These are phyloP conservation scores for Venustaconcha ellipsiformis DNA, from an alignment of 1,140 invertebrate species.

Conservation along the genomic window DNA sequence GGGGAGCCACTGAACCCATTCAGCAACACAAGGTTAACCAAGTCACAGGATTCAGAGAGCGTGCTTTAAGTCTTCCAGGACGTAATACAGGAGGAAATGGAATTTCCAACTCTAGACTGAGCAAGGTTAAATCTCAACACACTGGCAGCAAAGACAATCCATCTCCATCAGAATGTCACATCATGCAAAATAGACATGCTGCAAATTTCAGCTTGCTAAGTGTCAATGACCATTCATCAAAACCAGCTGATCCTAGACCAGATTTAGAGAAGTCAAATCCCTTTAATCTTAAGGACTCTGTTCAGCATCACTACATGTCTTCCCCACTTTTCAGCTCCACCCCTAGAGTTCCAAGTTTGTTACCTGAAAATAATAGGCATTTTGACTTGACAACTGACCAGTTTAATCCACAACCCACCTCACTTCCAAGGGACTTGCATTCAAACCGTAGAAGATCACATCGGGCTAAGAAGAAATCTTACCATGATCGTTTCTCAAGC, in stretches of 20 bases:
- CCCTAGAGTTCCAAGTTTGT: conserved; percentile 27
- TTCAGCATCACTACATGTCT: conserved; percentile 15
- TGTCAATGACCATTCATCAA: too few relatives aligned
- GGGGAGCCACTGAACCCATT: neutral
- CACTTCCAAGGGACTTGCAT: conserved; percentile 8
- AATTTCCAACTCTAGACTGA: neutral
- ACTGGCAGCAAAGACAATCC: too few relatives aligned
- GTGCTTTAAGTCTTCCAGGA: neutral
- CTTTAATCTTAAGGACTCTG: neutral
- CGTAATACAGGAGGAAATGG: neutral
- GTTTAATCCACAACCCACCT: conserved; percentile 14
- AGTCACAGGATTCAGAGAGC: neutral
- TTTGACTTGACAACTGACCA: conserved; percentile 8
- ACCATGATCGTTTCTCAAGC: conserved; percentile 29
- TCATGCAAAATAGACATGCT: too few relatives aligned
- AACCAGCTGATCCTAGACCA: too few relatives aligned
- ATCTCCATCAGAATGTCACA: too few relatives aligned
- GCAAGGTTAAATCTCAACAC: neutral
- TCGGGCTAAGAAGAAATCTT: conserved; percentile 36
- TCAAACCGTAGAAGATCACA: conserved; percentile 27
- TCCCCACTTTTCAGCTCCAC: conserved; percentile 44
- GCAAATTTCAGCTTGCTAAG: too few relatives aligned
- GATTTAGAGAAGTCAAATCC: conserved; percentile 6
- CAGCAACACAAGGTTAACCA: neutral
- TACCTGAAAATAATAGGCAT: neutral